phyloP scores from a whole-genome alignment of 2,113 vertebrate species.

The Rhinoderma darwinii region DNA sequence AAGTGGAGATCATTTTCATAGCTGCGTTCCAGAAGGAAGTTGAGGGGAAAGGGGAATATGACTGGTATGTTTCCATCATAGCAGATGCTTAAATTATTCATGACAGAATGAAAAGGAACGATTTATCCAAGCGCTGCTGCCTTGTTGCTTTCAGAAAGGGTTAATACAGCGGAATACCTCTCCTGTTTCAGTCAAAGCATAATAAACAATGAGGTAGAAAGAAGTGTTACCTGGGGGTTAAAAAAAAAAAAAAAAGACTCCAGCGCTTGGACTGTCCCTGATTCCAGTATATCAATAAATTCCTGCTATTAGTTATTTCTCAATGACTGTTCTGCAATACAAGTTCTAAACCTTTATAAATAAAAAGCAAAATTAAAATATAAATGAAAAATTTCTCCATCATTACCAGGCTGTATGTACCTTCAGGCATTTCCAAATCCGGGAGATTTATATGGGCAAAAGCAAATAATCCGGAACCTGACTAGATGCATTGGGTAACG shows the following conservation, averaged over 20 bases:
- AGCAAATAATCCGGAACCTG: too few species aligned
- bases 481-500: too few species aligned
- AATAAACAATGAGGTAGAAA: neutral
- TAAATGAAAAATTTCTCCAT: too few species aligned
- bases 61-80: conserved; percentile 50
- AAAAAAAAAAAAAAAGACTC: neutral
- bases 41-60: conserved; percentile 27
- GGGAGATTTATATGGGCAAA: too few species aligned
- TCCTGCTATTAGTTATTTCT: too few species aligned
- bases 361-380: too few species aligned
- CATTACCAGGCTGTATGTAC: too few species aligned
- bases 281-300: neutral
- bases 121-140: conserved; percentile 23
- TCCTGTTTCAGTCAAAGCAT: conserved; percentile 7
- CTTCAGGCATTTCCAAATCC: too few species aligned
- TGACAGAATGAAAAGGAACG: conserved; percentile 53
- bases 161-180: conserved; percentile 26
- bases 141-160: conserved; percentile 39
- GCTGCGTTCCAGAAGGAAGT: conserved; percentile 40
- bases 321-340: too few species aligned
- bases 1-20: conserved; percentile 42
- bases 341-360: too few species aligned
- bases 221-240: conserved; percentile 22
- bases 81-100: conserved; percentile 34
- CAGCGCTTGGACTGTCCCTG: neutral